Base-by-base conservation (phyloP, 2,113 vertebrate species). In the Halichoerus grypus region DNA sequence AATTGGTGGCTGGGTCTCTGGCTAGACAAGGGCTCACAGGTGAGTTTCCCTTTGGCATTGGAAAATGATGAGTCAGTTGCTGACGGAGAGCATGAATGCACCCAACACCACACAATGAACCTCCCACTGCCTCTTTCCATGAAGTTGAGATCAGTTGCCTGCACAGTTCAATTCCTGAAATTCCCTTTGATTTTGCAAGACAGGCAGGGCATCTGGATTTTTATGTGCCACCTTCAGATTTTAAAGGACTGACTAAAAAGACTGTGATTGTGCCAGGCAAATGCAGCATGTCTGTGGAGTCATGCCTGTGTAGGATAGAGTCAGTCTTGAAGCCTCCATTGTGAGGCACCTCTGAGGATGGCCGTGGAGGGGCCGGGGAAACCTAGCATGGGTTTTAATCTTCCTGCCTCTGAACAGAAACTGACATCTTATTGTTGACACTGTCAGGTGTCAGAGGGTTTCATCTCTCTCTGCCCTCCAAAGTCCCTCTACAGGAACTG, bases 1-100 rank as follows among this genome's bases (percentile, higher is more conserved):
- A 99, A 94, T 98, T 99, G 99, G 99, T 99, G 99, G 99, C 97
- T 99, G 94, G 99, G 99, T 91, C 97, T 97, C 93, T 99, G 99
- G 99, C 72, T 99, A 80, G 97, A 98, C 24, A 94, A 99, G 63
- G 98, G 99, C 21, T 97, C 98, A 10, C 98, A 99, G 99, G 99
- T 99, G 98, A 98, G 97, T 65, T 82, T 61, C 74, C 65, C 46
- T 72, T 72, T 16, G n/a, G 28, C 0, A 8, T 0, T 2, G 13
- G 71, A 8, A 24, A 28, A 10, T 5, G 26, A 2, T 16, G 46
- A 42, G 42, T 21, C 22, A 1, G 5, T 16, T 3, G n/a, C 67
- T 53, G 22, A 11, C 12, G 1, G 67, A 33, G 13, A 16, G 24
- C 36, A 28, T 0, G 7, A 28, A 21, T 8, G 12, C 5, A 1